Base-by-base conservation (phyloP, 2,113 vertebrate genomes). In the Mus spicilegus region DNA sequence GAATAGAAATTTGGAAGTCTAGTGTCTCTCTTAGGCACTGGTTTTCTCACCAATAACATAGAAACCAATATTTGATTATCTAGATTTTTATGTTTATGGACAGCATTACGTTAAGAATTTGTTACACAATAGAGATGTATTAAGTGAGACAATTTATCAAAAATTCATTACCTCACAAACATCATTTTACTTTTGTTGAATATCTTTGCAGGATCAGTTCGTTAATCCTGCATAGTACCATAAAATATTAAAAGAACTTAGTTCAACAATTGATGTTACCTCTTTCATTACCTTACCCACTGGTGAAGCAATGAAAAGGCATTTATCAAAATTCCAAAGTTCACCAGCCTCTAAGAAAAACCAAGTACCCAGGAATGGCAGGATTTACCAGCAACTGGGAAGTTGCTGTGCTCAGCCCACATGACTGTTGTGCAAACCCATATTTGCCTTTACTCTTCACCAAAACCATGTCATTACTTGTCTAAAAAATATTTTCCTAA, bases 291-390 rank as follows among this genome's bases (percentile, higher is more conserved):
- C 17, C 28, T 77, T 30, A 10, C 42, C 46, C 28, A 58, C 88
- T 77, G 28, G n/a, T 36, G 24, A 95, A 81, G 36, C 49, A 81
- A 42, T 90, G 28, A 77, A 63, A 49, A 69, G 42, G 39, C 77
- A 54, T 77, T 92, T 85, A 86, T 56, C 76, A 36, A 51, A 2
- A 54, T 89, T 51, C 73, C 3, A 56, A 56, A 70, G 42, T 56
- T 54, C 72, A 63, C n/a, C 86, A 95, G 58, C 70, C 85, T 22
- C 89, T 88, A 61, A 77, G 85, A 70, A 93, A 96, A 95, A 85
- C 16, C 75, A 91, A 91, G 16, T 56, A 80, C 39, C 63, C 16
- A 81, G n/a, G 24, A 72, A 91, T 81, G 85, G 61, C 13, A 22
- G 20, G 80, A 84, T 94, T 76, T 7, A 51, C 2, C 11, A 89